These are phyloP conservation scores for Encarsia formosa DNA, from an alignment of 2,888 invertebrate species.

Conservation along the genomic window DNA sequence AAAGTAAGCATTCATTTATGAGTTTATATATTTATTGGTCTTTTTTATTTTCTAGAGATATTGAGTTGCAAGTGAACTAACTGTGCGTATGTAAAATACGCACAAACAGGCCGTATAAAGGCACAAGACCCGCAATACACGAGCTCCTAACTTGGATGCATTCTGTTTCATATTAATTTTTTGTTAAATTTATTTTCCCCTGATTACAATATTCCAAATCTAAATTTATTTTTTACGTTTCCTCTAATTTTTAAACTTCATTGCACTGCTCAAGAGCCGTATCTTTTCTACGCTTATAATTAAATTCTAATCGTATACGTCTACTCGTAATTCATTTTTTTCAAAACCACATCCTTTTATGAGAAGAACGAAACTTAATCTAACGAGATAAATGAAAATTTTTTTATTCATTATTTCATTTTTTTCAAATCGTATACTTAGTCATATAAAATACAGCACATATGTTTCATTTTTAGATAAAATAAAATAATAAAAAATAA, in stretches of 20 bases:
- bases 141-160: slow-evolving; percentile 32
- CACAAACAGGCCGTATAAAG: slow-evolving; percentile 44
- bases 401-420: neutral
- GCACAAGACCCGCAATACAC: slow-evolving; percentile 43
- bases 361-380: neutral
- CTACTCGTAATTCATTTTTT: neutral
- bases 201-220: neutral
- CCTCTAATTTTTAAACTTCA: neutral
- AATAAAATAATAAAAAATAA: slow-evolving; percentile 7
- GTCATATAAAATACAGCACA: too few relatives aligned
- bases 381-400: neutral
- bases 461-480: too few relatives aligned
- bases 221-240: neutral
- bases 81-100: slow-evolving; percentile 33
- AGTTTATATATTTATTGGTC: neutral
- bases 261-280: slow-evolving; percentile 12
- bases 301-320: slow-evolving; percentile 12
- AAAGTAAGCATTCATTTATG: neutral
- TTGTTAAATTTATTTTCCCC: neutral
- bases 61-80: slow-evolving; percentile 30
- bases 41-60: slow-evolving; percentile 16
- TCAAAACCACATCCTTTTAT: neutral
- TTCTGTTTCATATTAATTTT: neutral
- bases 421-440: neutral
- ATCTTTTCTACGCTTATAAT: neutral